Evolutionary conservation across 1,140 invertebrate genomes (phyloP).

Genomic region (Odontomachus brunneus): DNA sequence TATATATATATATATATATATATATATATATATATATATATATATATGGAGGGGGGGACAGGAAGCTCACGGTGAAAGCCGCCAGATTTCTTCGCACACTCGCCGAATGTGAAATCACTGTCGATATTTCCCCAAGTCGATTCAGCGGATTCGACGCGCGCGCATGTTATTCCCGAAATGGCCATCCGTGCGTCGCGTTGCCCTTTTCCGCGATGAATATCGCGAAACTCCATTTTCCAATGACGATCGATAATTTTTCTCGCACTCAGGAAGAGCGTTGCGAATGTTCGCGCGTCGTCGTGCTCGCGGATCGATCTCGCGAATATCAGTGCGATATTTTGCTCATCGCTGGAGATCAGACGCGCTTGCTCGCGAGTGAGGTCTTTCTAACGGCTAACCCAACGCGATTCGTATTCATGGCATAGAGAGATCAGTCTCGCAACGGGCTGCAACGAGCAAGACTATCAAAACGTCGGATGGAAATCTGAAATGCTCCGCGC

Average conservation of each 20-base stretch:
- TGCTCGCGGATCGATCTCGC: background rate
- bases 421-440: background rate
- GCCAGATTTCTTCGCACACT: background rate
- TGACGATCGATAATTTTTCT: background rate
- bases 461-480: constrained; percentile 24
- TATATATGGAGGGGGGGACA: no score
- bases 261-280: background rate
- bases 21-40: no score
- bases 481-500: constrained; percentile 7
- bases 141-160: background rate
- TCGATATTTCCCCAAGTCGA: background rate
- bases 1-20: no score
- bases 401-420: background rate
- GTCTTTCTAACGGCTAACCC: background rate
- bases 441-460: background rate
- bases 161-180: constrained; percentile 16
- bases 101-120: constrained; percentile 20
- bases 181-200: background rate
- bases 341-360: background rate
- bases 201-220: background rate
- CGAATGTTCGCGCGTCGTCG: background rate
- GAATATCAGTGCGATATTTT: constrained; percentile 28
- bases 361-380: no score
- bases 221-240: background rate
- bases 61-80: background rate